Evolutionary conservation across 2,797 vertebrate species (phyloP), one percentile per base, ranked within the genome.

Genomic region (Esox masquinongy): DNA sequence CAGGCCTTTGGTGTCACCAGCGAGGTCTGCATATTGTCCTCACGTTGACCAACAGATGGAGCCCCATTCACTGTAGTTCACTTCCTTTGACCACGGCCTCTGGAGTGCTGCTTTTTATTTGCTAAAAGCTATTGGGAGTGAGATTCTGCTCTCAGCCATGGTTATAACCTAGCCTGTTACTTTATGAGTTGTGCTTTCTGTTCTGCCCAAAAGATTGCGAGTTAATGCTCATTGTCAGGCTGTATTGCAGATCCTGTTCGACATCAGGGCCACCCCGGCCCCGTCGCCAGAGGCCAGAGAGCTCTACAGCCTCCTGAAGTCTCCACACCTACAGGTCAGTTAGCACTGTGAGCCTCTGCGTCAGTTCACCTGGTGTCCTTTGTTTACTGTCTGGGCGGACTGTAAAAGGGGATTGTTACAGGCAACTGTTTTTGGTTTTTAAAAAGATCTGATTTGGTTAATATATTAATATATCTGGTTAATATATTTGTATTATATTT

Each of bases 261-360:
- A 92, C 6, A 77, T 97, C 43, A 79, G 70, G 34, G 92, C 83
- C 6, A 83, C 91, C 74, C 85, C 77, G 0, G 79, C 78, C 59
- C 92, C 82, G 0, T 95, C 94, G 0, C 73, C 90, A 79, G 96
- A 97, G 26, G 88, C 92, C 59, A 90, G 86, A 84, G 96, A 98
- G 83, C 92, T 98, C 15, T 94, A 83, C 70, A 76, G 79, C 34
- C 88, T 96, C 4, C 92, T 99, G 56, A 89, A 87, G 71, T 90
- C 88, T n/a, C 90, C 95, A 4, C 94, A 98, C 79, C 81, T 96
- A n/a, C 94, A 96, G 96, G 97, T 92, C 90, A 91, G 93, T 77
- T 24, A 17, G 9, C 6, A 53, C 26, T 56, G 24, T 36, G 17
- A 76, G 26, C 64, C 12, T 50, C 67, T 36, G 24, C 14, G 29